phyloP scores from a whole-genome alignment of 2,888 invertebrate genomes.

The Congeria kusceri region DNA sequence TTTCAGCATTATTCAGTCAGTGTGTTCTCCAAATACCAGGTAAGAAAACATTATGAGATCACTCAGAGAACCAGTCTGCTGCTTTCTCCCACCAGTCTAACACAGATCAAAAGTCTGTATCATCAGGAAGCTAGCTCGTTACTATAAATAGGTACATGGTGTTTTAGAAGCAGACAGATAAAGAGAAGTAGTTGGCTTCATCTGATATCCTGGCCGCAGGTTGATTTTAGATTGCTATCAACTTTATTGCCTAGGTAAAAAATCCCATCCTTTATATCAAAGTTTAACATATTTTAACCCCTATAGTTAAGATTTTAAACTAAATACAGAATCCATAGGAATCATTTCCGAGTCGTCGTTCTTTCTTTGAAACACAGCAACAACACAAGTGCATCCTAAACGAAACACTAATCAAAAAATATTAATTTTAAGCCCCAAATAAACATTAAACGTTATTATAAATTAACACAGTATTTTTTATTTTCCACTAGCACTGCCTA shows the following conservation, averaged over 20 bases:
- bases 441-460: no score
- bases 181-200: constrained; percentile 11
- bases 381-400: no score
- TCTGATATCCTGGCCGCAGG: constrained; percentile 10
- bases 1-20: constrained; percentile 24
- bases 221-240: constrained; percentile 26
- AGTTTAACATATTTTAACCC: no score
- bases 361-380: no score
- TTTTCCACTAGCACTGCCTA: no score
- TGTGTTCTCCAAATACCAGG: constrained; percentile 24
- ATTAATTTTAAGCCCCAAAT: no score
- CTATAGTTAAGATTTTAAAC: no score
- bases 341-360: no score
- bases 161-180: constrained; percentile 36
- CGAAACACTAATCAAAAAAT: no score
- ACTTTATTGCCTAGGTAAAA: background rate
- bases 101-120: constrained; percentile 44
- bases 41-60: constrained; percentile 29
- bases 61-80: constrained; percentile 27
- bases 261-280: background rate
- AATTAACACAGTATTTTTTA: no score
- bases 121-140: constrained; percentile 46
- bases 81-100: constrained; percentile 38
- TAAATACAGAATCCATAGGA: no score
- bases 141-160: constrained; percentile 52